phyloP scores from a whole-genome alignment of 2,113 vertebrate genomes.

The Plotosus lineatus region DNA sequence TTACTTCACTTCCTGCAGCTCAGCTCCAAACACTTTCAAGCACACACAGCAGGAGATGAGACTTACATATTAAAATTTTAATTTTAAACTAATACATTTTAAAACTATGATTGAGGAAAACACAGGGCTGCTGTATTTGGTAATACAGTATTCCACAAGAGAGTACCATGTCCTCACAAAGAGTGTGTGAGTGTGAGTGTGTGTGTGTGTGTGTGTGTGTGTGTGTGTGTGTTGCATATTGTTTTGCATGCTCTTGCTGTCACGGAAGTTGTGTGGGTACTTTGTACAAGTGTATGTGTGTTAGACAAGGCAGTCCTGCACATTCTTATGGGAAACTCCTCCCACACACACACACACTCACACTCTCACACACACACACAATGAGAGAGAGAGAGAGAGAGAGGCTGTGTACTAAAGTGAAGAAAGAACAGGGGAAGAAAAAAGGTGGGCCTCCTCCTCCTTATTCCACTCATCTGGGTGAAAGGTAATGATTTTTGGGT shows the following conservation, averaged over 20 bases:
- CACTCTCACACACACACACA: no score
- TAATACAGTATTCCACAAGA: background rate
- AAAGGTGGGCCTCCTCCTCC: conserved; percentile 32
- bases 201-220: conserved; percentile 48
- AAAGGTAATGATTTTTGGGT: conserved; percentile 57
- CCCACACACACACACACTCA: no score
- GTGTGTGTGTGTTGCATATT: background rate
- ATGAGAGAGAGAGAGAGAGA: conserved; percentile 31
- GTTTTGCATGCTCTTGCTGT: conserved; percentile 18
- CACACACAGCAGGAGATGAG: background rate
- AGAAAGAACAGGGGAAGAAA: background rate
- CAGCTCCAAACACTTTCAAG: background rate
- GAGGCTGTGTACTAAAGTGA: conserved; percentile 29
- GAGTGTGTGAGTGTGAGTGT: conserved; percentile 12
- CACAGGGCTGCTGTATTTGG: background rate
- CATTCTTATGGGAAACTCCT: conserved; percentile 72
- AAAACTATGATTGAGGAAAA: background rate
- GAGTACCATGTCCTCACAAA: background rate
- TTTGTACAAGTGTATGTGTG: background rate
- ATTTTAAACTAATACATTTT: background rate
- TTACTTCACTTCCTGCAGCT: background rate
- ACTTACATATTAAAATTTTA: background rate
- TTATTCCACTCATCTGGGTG: conserved; percentile 44
- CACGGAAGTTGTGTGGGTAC: conserved; percentile 6
- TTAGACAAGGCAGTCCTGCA: conserved; percentile 51